Evolutionary conservation across 2,113 vertebrate genomes (phyloP).

Genomic region (Numenius arquata): DNA sequence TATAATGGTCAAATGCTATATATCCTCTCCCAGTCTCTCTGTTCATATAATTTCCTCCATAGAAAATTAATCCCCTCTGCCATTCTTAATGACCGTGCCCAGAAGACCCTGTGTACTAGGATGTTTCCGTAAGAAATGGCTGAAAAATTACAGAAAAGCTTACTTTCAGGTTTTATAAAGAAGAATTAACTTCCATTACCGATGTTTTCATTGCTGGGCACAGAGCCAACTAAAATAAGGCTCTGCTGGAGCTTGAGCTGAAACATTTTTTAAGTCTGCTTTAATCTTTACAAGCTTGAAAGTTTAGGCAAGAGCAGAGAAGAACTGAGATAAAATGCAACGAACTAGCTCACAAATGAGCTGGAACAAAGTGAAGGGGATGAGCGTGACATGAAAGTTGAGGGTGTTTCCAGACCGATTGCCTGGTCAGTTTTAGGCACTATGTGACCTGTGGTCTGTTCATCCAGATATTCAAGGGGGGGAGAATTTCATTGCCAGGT

Average conservation of each 20-base stretch:
- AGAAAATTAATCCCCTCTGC: background rate
- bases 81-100: background rate
- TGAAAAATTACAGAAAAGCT: background rate
- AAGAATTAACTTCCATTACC: background rate
- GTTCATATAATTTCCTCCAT: background rate
- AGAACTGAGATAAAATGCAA: background rate
- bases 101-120: background rate
- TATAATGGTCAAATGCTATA: rapidly evolving
- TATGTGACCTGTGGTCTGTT: background rate
- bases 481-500: background rate
- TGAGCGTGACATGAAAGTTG: background rate
- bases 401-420: background rate
- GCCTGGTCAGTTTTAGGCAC: background rate
- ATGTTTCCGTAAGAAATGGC: background rate
- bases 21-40: background rate
- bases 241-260: background rate
- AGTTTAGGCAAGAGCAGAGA: background rate
- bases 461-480: background rate
- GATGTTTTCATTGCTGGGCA: background rate
- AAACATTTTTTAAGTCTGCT: background rate
- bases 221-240: background rate
- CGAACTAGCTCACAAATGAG: background rate
- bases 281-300: background rate
- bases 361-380: background rate
- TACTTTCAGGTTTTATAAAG: background rate